phyloP scores from a whole-genome alignment of 1,140 invertebrate species.

The Drosophila takahashii region DNA sequence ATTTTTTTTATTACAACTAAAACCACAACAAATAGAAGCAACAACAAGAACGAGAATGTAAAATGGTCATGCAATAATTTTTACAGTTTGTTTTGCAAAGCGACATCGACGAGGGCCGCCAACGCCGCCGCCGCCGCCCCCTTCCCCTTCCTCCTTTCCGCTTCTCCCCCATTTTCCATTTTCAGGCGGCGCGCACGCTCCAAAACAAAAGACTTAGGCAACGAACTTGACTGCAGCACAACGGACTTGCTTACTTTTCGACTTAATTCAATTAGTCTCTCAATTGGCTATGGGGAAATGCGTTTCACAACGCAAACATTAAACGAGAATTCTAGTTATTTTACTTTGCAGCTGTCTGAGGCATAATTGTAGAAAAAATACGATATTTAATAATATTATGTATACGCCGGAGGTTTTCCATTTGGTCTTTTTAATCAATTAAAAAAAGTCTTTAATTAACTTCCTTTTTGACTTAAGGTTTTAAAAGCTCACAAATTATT shows the following conservation, averaged over 20 bases:
- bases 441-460: no score
- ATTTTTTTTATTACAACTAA: constrained; percentile 39
- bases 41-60: constrained; percentile 24
- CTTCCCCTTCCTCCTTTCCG: no score
- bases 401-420: neutral
- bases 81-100: constrained; percentile 82
- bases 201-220: constrained; percentile 78
- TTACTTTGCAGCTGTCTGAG: no score
- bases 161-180: no score
- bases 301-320: constrained; percentile 2
- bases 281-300: constrained; percentile 23
- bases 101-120: constrained; percentile 42
- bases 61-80: constrained; percentile 71
- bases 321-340: neutral
- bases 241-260: constrained; percentile 3
- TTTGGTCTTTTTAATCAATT: neutral
- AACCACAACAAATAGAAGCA: constrained; percentile 14
- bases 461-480: no score
- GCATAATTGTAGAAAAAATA: neutral
- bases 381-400: neutral
- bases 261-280: constrained; percentile 20
- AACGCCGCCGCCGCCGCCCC: neutral
- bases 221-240: constrained; percentile 63
- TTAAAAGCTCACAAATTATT: no score
- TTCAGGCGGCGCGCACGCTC: constrained; percentile 14